phyloP scores from a whole-genome alignment of 2,888 invertebrate species.

The Hypsopygia costalis region DNA sequence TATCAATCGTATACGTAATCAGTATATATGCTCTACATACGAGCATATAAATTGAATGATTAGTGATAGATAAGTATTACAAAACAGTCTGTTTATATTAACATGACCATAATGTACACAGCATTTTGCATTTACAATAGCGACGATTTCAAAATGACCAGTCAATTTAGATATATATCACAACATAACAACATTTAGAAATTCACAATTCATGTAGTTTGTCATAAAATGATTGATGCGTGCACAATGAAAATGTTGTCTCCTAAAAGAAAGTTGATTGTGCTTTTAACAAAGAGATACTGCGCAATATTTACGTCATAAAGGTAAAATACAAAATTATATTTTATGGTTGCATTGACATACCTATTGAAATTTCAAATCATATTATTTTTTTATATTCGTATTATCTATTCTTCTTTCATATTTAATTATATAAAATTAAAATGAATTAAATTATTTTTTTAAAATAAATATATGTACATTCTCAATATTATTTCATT shows the following conservation, averaged over 20 bases:
- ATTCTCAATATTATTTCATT: too few species aligned
- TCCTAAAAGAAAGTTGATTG: constrained; percentile 4
- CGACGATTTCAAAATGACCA: constrained; percentile 6
- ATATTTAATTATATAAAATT: too few species aligned
- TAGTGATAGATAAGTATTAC: background rate
- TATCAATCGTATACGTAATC: too few species aligned
- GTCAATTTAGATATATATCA: constrained; percentile 5
- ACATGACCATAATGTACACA: background rate
- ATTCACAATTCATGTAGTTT: constrained; percentile 6
- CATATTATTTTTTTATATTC: too few species aligned
- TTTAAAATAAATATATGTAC: too few species aligned
- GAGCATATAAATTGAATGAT: too few species aligned
- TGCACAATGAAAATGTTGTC: constrained; percentile 4
- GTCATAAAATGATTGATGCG: constrained; percentile 7
- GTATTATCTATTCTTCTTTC: too few species aligned
- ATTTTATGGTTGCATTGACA: too few species aligned
- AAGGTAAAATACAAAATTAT: background rate
- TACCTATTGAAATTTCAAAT: too few species aligned
- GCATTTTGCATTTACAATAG: background rate
- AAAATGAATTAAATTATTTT: too few species aligned
- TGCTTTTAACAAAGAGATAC: background rate
- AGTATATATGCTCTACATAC: too few species aligned
- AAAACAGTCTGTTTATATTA: background rate
- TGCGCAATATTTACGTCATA: background rate
- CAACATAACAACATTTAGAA: constrained; percentile 4